Conservation (phyloP, 2,113 vertebrate genomes). For the Macrotus californicus region DNA sequence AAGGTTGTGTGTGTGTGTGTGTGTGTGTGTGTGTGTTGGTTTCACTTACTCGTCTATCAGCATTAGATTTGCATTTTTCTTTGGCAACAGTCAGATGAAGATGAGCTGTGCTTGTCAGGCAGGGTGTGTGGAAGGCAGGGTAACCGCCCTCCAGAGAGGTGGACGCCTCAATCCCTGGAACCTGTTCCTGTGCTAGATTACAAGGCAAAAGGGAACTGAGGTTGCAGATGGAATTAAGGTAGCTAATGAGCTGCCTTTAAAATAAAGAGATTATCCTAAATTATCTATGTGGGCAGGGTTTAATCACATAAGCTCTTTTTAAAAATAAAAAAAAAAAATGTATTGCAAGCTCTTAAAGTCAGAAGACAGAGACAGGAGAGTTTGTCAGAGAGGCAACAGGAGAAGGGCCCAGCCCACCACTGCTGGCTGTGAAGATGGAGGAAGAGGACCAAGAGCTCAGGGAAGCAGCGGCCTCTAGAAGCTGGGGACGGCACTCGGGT, state of each 20-base stretch:
- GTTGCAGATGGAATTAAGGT: background rate
- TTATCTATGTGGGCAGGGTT: background rate
- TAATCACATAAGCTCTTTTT: background rate
- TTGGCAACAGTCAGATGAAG: background rate
- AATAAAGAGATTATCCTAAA: background rate
- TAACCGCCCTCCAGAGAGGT: background rate
- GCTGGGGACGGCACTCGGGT: background rate
- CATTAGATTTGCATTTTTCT: constrained; percentile 20
- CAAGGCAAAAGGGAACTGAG: background rate
- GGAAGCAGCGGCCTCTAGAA: background rate
- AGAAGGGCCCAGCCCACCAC: background rate
- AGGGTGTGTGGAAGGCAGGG: background rate
- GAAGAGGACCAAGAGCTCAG: background rate
- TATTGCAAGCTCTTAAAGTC: background rate
- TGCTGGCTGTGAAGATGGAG: background rate
- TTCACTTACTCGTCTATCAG: background rate
- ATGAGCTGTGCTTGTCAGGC: background rate
- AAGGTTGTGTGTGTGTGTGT: background rate
- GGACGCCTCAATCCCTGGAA: background rate
- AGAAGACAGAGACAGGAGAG: background rate
- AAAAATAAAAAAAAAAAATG: background rate
- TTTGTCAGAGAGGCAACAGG: background rate
- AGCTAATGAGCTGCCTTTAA: background rate
- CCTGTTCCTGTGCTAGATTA: background rate
- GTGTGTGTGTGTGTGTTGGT: background rate